Base-by-base conservation (phyloP, 2,797 vertebrate genomes). In the Echiichthys vipera region DNA sequence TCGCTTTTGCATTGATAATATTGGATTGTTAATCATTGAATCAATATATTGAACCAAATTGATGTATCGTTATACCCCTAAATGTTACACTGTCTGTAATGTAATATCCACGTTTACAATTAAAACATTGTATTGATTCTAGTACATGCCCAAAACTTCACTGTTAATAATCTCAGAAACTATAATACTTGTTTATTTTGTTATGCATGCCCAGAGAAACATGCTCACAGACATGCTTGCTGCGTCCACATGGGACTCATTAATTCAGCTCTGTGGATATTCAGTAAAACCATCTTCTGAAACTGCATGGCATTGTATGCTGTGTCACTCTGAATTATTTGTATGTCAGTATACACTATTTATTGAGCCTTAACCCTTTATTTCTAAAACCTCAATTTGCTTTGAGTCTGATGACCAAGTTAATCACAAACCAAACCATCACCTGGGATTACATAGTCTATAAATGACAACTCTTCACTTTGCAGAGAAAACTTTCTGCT, bases 201-300 rank as follows among this genome's bases (percentile, higher is more conserved):
- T 45, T 42, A 71, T n/a, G 5, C 55, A 27, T 40, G 45, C 45
- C 24, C 45, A 24, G 22, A 47, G 22, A 47, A 20, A 15, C 24
- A n/a, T 15, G 27, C 36, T 65, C 5, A 32, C 12, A 20, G n/a
- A 61, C n/a, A 50, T 6, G 10, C 43, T 27, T 40, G 20, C 18
- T 5, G 34, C 39, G 43, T 80, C 45, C 84, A 83, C 65, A 17
- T 37, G 82, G 78, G 78, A 86, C 62, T 88, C 76, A 78, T 85
- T 90, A 85, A 74, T 63, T 74, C 24, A 27, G 65, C 36, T 56
- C 37, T 1, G 45, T 36, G 47, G n/a, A 79, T 45, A 56, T 64
- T 62, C 51, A 71, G 5, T 0, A 20, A 55, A 29, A 57, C 24
- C 27, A 57, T 13, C 51, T 65, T 55, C 50, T 43, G 42, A 46